These are phyloP conservation scores for Oxyruncus cristatus DNA, from an alignment of 2,113 vertebrate genomes.

Conservation along the genomic window DNA sequence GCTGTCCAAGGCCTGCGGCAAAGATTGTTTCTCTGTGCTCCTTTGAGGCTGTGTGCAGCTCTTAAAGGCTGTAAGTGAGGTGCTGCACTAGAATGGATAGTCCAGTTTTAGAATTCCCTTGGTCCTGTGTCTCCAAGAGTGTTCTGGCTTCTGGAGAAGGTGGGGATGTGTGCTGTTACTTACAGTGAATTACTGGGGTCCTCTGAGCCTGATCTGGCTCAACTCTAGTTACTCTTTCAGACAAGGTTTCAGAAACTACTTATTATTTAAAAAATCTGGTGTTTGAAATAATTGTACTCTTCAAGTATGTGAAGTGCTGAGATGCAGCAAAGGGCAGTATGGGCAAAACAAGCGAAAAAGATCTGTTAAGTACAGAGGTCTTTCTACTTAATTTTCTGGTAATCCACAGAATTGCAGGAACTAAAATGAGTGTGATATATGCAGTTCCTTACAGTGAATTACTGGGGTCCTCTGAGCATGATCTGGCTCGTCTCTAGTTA, in stretches of 20 bases:
- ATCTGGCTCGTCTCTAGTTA: neutral
- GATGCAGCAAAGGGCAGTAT: too few relatives aligned
- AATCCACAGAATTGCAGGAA: too few relatives aligned
- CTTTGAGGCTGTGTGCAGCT: rapidly evolving
- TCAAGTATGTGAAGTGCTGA: too few relatives aligned
- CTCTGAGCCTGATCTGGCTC: neutral
- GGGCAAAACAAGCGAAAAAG: too few relatives aligned
- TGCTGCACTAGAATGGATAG: neutral
- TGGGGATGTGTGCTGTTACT: neutral
- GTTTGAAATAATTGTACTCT: neutral
- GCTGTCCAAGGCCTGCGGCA: neutral
- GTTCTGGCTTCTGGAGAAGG: neutral
- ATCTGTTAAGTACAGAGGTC: too few relatives aligned
- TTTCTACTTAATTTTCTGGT: too few relatives aligned
- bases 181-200: neutral
- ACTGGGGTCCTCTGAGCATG: neutral
- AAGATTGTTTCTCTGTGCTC: neutral
- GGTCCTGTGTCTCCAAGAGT: neutral
- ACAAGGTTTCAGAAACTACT: neutral
- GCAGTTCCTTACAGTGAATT: neutral
- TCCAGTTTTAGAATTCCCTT: neutral
- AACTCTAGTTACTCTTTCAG: neutral
- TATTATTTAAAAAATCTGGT: neutral
- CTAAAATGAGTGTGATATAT: neutral
- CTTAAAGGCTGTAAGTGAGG: neutral